phyloP scores from a whole-genome alignment of 2,888 invertebrate species.

The Cybosia mesomella region DNA sequence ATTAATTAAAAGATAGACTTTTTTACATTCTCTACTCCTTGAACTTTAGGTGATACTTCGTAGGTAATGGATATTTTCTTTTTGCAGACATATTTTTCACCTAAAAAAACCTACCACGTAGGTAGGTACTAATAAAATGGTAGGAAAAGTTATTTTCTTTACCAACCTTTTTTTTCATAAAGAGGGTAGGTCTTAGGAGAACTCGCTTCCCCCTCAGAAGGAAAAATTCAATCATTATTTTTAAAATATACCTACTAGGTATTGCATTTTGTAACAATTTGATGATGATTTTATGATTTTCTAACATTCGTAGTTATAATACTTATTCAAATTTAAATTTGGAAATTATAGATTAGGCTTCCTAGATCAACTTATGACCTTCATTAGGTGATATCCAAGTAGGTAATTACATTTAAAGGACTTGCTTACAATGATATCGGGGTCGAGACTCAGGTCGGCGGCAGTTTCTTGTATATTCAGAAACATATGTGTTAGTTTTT shows the following conservation, averaged over 20 bases:
- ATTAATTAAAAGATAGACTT: neutral
- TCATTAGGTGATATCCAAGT: too few relatives aligned
- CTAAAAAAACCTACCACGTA: too few relatives aligned
- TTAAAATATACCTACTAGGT: neutral
- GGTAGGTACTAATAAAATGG: too few relatives aligned
- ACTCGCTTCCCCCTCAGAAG: too few relatives aligned
- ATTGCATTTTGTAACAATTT: neutral
- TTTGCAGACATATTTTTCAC: neutral
- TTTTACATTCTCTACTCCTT: conserved; percentile 29
- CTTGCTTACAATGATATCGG: neutral
- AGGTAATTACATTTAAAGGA: neutral
- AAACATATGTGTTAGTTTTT: neutral
- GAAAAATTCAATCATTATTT: neutral
- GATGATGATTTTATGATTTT: too few relatives aligned
- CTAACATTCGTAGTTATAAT: neutral
- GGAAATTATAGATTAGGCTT: neutral
- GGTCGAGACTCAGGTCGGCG: neutral
- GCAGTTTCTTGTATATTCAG: neutral
- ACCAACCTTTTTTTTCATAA: neutral
- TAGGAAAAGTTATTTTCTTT: neutral
- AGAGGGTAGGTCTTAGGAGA: neutral
- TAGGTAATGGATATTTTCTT: neutral
- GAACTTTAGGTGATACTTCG: conserved; percentile 23
- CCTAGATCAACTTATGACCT: neutral
- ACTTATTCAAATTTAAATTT: neutral